Evolutionary conservation across 2,797 vertebrate species (phyloP), one percentile per base, ranked within the genome.

Genomic region (Gymnoscopelus braueri): DNA sequence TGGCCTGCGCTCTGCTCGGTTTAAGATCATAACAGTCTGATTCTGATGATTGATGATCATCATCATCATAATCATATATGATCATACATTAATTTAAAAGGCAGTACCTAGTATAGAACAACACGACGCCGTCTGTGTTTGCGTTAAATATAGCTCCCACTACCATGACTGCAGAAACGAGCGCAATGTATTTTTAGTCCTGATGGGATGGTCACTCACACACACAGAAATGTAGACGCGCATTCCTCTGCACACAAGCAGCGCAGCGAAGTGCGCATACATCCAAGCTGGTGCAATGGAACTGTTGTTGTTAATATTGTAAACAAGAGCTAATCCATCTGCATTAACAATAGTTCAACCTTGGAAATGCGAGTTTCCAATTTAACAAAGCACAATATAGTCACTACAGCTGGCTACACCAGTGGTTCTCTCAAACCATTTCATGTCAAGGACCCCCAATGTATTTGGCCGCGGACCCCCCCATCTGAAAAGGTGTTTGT

Each of bases 161-260:
- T 10, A 26, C 4, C 13, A 44, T 52, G 44, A 63, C 57, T 60
- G 77, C 59, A 78, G 52, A 79, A 75, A 26, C 26, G 68, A 74
- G 73, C 72, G 59, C 64, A 10, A 84, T 91, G 91, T 95, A 95
- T 95, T 94, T 95, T 91, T 94, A 94, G 94, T 81, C 55, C 5
- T 65, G 72, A 15, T 55, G 53, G 24, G 24, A 55, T 24, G 24
- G 24, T 55, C 19, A 9, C 39, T 9, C 15, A 57, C 52, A 8
- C 9, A 5, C 52, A 19, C 23, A 57, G 11, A 29, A 12, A 57
- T 26, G 26, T 3, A 13, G 55, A 57, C 19, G 24, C 53, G 24
- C 53, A 55, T 24, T 23, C 15, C 53, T 55, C 24, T 55, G 24
- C 29, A 57, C 29, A 2, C 29, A 13, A 57, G 24, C 24, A 2